Base-by-base conservation (phyloP, 2,797 vertebrate species). In the Pterois miles region DNA sequence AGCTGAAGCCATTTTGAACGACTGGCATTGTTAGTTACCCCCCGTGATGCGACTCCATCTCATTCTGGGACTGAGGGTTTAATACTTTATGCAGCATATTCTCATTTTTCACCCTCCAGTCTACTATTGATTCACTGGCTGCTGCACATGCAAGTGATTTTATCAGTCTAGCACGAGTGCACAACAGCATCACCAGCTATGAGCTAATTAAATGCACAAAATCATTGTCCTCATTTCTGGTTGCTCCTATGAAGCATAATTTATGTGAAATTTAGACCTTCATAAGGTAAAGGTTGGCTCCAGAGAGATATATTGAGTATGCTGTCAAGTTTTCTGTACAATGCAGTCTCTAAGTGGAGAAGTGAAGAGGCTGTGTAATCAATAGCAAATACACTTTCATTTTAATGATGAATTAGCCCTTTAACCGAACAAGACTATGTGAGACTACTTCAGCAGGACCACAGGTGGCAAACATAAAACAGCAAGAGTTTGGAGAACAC, bases 41-140 rank as follows among this genome's bases (percentile, higher is more conserved):
- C 66, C 73, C 38, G 50, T 73, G 77, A 82, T 73, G 80, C 31
- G 22, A 59, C 73, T 84, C 68, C 36, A 74, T 66, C 62, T 81
- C 48, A 52, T 34, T 76, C 53, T 34, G 52, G 74, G 63, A 53
- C 59, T 27, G 40, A 75, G 50, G 64, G 68, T 83, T 80, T 80
- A 29, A 82, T 76, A 76, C 69, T 89, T 83, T 76, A 82, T 75
- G 80, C 63, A 12, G 60, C 70, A 80, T 80, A 65, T 84, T 90
- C 86, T 83, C 83, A 80, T 81, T 91, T 90, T 85, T 89, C 74
- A 74, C 52, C 77, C 84, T 85, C 78, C 48, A 60, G 85, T 80
- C 73, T 71, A n/a, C 25, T 80, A 90, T 86, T 76, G 89, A 92
- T 92, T 91, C 71, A 65, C 76, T 33, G 78, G 64, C 87, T 87